Conservation (phyloP, 2,797 vertebrate genomes). For the Poeciliopsis infans region DNA sequence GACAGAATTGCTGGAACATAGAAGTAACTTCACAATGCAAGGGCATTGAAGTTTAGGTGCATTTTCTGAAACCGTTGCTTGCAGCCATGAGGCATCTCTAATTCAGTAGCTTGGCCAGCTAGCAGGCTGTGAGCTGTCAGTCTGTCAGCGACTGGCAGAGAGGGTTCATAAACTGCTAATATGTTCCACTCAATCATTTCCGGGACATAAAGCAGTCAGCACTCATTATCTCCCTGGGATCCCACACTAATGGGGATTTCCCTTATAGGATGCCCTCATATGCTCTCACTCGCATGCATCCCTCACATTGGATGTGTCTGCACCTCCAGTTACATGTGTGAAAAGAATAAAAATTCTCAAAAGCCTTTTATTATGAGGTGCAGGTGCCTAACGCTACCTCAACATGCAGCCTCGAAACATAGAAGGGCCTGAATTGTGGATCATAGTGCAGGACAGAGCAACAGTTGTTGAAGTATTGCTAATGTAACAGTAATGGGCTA, state of each 20-base stretch:
- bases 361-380: conserved; percentile 1
- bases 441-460: conserved; percentile 7
- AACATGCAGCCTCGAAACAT: background rate
- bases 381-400: background rate
- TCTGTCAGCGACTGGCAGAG: conserved; percentile 46
- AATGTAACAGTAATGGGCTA: too few relatives aligned
- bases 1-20: background rate
- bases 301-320: background rate
- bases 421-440: conserved; percentile 20
- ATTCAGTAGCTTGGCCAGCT: conserved; percentile 26
- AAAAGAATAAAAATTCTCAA: conserved; percentile 3
- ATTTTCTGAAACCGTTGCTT: conserved; percentile 23
- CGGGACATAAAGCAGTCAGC: conserved; percentile 76
- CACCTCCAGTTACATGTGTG: conserved; percentile 6
- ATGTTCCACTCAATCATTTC: conserved; percentile 77
- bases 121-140: conserved; percentile 55
- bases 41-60: conserved; percentile 16
- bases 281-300: conserved; percentile 1
- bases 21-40: background rate
- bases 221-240: conserved; percentile 74
- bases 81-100: conserved; percentile 27
- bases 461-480: background rate
- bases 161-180: conserved; percentile 66
- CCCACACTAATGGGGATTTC: conserved; percentile 73
- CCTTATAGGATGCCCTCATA: conserved; percentile 58